Base-by-base conservation (phyloP, 2,888 invertebrate species). In the Drosophila planitibia region DNA sequence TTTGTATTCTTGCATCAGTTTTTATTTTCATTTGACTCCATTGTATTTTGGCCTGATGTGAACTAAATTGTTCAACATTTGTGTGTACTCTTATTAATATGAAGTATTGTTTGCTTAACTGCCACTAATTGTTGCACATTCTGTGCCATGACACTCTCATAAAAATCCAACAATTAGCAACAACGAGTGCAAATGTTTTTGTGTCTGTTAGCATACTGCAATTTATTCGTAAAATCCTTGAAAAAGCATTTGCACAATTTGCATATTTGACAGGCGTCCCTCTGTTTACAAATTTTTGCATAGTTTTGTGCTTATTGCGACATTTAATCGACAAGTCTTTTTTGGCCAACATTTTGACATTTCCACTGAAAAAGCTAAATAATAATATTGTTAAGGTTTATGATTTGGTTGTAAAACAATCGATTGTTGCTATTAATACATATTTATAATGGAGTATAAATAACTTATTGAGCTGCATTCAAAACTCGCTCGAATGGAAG, bases 181-280 rank as follows among this genome's bases (percentile, higher is more conserved):
- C 63, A 73, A 70, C 54, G 77, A 75, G 65, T 65, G 44, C 61
- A 71, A 64, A 62, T 70, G 7, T 83, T 62, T 59, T 32, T 53
- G 33, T 58, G 39, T 28, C 57, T 59, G 64, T 16, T 32, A 41
- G 73, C 33, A 69, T 49, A 58, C 35, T 47, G 55, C 37, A 60
- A 66, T n/a, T 30, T 60, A 54, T 51, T 55, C 52, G 25, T 44
- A 59, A 64, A 32, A 62, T 28, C 70, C 72, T 76, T 72, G 61
- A 57, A 57, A 66, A 62, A 22, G 4, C 59, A 59, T 41, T 57
- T 49, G 49, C 52, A 68, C 33, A 83, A 89, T 86, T 76, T 89
- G 71, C 86, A 89, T 79, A 89, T 76, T 89, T 89, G 85, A 79
- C 86, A 83, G 72, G 55, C 73, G 61, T n/a, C 49, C 80, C 75